These are phyloP conservation scores for Hirundichthys speculiger DNA, from an alignment of 2,113 vertebrate genomes.

Conservation along the genomic window DNA sequence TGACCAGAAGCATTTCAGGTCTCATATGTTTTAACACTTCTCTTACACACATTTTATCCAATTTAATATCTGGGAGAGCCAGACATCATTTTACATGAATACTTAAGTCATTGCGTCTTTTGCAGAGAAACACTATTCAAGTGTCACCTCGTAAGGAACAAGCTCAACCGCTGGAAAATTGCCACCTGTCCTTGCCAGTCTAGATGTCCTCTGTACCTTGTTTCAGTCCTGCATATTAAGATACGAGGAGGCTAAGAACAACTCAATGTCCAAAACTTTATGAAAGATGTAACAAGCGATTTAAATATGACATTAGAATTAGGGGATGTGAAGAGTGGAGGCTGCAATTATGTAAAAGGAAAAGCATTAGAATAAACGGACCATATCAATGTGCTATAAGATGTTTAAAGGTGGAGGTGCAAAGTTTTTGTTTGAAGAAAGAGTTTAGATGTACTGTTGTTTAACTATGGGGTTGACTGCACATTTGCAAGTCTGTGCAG, in stretches of 20 bases:
- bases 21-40: not conserved
- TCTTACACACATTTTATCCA: constrained; percentile 27
- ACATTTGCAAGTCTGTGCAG: too few species aligned
- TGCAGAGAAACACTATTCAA: constrained; percentile 25
- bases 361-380: too few species aligned
- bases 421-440: too few species aligned
- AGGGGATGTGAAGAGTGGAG: not conserved
- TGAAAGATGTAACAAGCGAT: constrained; percentile 16
- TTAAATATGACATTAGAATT: constrained; percentile 10
- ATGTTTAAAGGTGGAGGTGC: too few species aligned
- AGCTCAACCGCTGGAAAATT: constrained; percentile 55
- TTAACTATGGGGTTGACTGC: too few species aligned
- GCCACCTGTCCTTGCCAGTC: constrained; percentile 49
- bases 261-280: constrained; percentile 7
- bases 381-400: not conserved
- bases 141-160: constrained; percentile 46
- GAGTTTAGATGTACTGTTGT: too few species aligned
- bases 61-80: constrained; percentile 28
- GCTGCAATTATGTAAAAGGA: not conserved
- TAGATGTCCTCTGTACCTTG: constrained; percentile 8
- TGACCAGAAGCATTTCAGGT: constrained; percentile 2
- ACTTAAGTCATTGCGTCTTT: constrained; percentile 51
- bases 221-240: constrained; percentile 20
- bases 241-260: constrained; percentile 4
- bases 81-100: constrained; percentile 38